These are phyloP conservation scores for Brachyhypopomus gauderio DNA, from an alignment of 2,113 vertebrate genomes.

Conservation along the genomic window DNA sequence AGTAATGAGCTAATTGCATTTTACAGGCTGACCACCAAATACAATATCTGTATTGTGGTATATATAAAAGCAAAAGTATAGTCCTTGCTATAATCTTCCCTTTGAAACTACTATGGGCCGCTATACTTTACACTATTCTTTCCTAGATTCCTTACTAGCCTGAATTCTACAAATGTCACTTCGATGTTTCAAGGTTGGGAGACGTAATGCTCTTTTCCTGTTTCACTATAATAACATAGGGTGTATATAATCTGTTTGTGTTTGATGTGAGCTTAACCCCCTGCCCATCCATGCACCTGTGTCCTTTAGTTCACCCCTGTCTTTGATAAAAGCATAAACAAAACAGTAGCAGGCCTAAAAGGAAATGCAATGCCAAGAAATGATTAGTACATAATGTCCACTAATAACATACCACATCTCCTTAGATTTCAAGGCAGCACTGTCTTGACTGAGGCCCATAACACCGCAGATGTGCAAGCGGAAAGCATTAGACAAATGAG, in stretches of 20 bases:
- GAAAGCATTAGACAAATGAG: constrained; percentile 37
- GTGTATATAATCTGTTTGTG: constrained; percentile 42
- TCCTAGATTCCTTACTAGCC: neutral
- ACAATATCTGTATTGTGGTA: neutral
- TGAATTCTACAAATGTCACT: constrained; percentile 4
- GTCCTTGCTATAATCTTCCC: neutral
- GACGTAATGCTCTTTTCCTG: neutral
- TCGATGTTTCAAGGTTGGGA: neutral
- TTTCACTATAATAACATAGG: neutral
- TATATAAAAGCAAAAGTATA: neutral
- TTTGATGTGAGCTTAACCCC: constrained; percentile 23
- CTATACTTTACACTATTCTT: too few relatives aligned
- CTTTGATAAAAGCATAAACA: constrained; percentile 38
- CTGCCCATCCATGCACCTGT: neutral
- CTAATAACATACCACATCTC: constrained; percentile 34
- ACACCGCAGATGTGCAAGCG: constrained; percentile 30
- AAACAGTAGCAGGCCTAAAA: constrained; percentile 24
- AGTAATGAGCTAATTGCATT: constrained; percentile 34
- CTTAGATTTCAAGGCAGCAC: constrained; percentile 35
- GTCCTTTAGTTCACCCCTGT: constrained; percentile 32
- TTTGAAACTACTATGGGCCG: neutral
- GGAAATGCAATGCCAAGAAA: constrained; percentile 27
- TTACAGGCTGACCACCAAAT: constrained; percentile 37
- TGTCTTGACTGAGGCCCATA: constrained; percentile 39
- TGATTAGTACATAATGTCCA: constrained; percentile 40